phyloP scores from a whole-genome alignment of 1,140 invertebrate genomes.

The Euura saliciscinereae region DNA sequence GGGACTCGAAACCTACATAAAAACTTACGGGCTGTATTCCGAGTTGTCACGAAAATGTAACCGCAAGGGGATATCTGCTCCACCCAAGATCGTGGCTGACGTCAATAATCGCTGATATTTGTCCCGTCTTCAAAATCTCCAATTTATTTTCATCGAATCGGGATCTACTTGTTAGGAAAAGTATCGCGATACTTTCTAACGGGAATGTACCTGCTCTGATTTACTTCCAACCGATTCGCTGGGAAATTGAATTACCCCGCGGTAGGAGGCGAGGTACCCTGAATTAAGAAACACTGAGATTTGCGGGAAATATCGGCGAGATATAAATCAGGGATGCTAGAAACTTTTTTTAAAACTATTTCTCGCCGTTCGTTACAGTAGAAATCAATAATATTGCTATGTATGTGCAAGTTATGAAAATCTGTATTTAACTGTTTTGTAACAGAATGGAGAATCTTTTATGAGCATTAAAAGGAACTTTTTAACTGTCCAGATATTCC shows the following conservation, averaged over 20 bases:
- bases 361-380: constrained; percentile 30
- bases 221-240: constrained; percentile 54
- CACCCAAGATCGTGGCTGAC: neutral
- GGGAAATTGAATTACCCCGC: constrained; percentile 53
- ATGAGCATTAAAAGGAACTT: constrained; percentile 44
- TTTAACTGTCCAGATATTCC: constrained; percentile 40
- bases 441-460: constrained; percentile 43
- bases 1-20: constrained; percentile 22
- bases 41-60: constrained; percentile 20
- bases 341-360: constrained; percentile 43
- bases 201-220: constrained; percentile 42
- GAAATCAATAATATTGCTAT: constrained; percentile 26
- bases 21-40: constrained; percentile 34
- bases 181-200: neutral
- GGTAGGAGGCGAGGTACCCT: constrained; percentile 42
- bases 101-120: constrained; percentile 25
- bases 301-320: constrained; percentile 56
- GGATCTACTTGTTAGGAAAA: too few species aligned
- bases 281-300: constrained; percentile 60
- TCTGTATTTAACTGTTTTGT: constrained; percentile 30
- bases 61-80: neutral
- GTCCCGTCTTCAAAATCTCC: constrained; percentile 14
- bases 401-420: neutral
- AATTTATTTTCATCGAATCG: constrained; percentile 34
- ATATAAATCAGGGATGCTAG: constrained; percentile 55